Evolutionary conservation across 1,140 invertebrate genomes (phyloP).

Genomic region (Rhopalosiphum maidis): DNA sequence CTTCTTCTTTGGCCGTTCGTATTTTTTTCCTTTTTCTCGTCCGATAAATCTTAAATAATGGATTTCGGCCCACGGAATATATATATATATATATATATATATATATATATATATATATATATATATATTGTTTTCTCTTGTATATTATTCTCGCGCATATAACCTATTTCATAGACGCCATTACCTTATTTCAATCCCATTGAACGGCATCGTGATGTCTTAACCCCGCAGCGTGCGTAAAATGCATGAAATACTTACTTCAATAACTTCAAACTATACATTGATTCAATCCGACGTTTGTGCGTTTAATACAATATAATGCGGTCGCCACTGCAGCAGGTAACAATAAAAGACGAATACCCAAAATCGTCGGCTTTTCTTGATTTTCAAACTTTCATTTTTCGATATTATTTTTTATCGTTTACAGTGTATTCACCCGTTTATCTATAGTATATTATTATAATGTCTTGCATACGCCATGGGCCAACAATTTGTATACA

Average conservation of each 20-base stretch:
- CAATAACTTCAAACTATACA: constrained; percentile 13
- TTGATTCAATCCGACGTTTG: neutral
- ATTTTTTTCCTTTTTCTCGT: neutral
- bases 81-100: neutral
- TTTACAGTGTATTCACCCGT: too few species aligned
- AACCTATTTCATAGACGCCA: constrained; percentile 13
- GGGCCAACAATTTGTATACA: neutral
- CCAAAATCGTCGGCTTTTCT: neutral
- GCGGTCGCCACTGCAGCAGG: neutral
- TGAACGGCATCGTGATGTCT: neutral
- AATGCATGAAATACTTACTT: constrained; percentile 35
- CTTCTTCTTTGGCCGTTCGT: neutral
- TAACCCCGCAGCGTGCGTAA: constrained; percentile 1
- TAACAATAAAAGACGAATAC: neutral
- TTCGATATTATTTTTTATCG: neutral
- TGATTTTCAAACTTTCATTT: neutral
- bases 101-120: neutral
- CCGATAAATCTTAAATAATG: constrained; percentile 37
- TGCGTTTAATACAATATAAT: neutral
- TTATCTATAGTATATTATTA: neutral
- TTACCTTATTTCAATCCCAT: neutral
- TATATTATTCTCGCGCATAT: neutral
- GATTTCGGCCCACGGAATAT: neutral
- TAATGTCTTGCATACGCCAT: neutral
- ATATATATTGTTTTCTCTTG: constrained; percentile 6